Base-by-base conservation (phyloP, 2,797 vertebrate genomes). In the Ptychadena robeensis region DNA sequence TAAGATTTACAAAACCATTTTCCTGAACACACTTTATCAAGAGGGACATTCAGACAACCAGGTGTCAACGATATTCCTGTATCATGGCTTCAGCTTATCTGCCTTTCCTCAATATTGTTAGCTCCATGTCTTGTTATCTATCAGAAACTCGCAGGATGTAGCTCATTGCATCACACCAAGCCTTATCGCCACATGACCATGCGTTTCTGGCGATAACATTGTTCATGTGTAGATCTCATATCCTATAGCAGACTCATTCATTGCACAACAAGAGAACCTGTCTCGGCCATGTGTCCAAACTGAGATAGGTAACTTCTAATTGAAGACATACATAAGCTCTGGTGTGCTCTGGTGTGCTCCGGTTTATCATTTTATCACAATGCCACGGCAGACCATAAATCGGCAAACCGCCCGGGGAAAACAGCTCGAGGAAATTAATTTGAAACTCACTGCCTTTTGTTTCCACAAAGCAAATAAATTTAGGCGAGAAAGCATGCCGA, bases 381-480 rank as follows among this genome's bases (percentile, higher is more conserved):
- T 72, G 32, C 34, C 53, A 57, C 25, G 34, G n/a, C 44, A 25
- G 72, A 63, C 28, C 6, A 22, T 80, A 80, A 64, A 72, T 59
- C 32, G 32, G 37, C 66, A 69, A 71, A 63, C n/a, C 27, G 28
- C 18, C 57, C n/a, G 37, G 38, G 76, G 76, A 27, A 79, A 69
- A 69, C n/a, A 9, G 66, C 25, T 35, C 65, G 69, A 53, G 63
- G 38, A 67, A 67, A 66, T 67, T 77, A 34, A 66, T 77, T 67
- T 65, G 48, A 77, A 66, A 77, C 53, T 72, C 37, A 61, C 53
- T 80, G 34, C 68, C 64, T 80, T 73, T 81, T 81, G 34, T 66
- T 81, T 73, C 37, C 61, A 73, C 79, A 81, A 30, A 81, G 66
- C 69, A 73, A 80, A 80, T 64, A 72, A 5, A 73, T 73, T 81